Evolutionary conservation across 2,888 invertebrate genomes (phyloP), one percentile per base, ranked within the genome.

Genomic region (Cosmia trapezina): DNA sequence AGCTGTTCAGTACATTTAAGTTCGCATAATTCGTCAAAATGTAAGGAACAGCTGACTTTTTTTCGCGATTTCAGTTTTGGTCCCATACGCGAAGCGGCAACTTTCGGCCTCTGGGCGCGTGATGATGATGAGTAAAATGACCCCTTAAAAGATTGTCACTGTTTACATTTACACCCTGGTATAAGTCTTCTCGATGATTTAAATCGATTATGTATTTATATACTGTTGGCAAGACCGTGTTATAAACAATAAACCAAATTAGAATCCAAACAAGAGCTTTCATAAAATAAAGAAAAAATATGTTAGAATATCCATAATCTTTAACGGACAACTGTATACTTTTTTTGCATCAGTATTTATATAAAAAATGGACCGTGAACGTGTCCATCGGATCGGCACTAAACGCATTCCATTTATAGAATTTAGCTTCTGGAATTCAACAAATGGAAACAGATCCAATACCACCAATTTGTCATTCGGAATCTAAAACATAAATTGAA

Each of bases 401-500:
- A 62, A 62, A 19, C 53, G 43, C 19, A 43, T 56, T 56, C 17
- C 28, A 45, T 12, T 14, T 57, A 22, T 28, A 53, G 19, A 70
- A 60, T 22, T 28, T 22, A 12, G 22, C 9, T 45, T 57, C 45
- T 41, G 6, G 28, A 70, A 76, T 61, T 54, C 60, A 57, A 67
- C 67, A 59, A 61, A 22, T n/a, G 37, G 28, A 61, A 61, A 71
- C n/a, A 51, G 63, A 67, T 77, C 61, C 37, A n/a, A 28, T 66
- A 43, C 43, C 47, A 56, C 43, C 68, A 66, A 82, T 82, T 82
- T 61, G 37, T 74, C 70, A 53, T 37, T 59, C 28, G 33, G 17
- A 68, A 81, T 51, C 45, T 80, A 70, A 67, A 71, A 71, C 61
- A 73, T 70, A 81, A 83, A 76, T 83, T 65, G 59, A 71, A 62